Percentiles rank a stretch among this genome's conserved stretches.
Conservation (phyloP, 2,888 invertebrate species). For the Herminia tarsipennalis region DNA sequence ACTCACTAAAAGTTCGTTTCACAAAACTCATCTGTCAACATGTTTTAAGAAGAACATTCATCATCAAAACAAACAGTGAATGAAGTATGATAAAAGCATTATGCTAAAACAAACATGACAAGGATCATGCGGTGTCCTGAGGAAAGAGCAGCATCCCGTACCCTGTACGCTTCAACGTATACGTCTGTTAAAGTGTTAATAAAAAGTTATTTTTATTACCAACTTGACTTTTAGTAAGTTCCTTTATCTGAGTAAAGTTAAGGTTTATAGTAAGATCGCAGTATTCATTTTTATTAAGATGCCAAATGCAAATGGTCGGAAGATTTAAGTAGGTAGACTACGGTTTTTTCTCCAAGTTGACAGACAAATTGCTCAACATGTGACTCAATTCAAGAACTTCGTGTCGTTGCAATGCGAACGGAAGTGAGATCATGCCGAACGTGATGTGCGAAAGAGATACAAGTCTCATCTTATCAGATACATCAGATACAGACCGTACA, state of each 20-base stretch:
- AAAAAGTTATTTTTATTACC: too few relatives aligned
- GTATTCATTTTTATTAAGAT: too few relatives aligned
- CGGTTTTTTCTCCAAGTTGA: too few relatives aligned
- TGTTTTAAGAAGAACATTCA: constrained; percentile 10
- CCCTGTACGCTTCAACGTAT: too few relatives aligned
- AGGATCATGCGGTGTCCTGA: neutral
- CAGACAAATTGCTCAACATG: constrained; percentile 4
- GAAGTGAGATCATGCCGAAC: constrained; percentile 27
- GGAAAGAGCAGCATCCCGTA: too few relatives aligned
- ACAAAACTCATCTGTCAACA: constrained; percentile 28
- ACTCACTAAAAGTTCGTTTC: constrained; percentile 26
- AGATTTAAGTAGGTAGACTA: too few relatives aligned
- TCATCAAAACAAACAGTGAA: constrained; percentile 3
- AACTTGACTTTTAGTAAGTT: too few relatives aligned
- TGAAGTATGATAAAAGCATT: constrained; percentile 6
- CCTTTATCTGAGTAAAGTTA: too few relatives aligned
- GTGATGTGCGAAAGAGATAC: constrained; percentile 19
- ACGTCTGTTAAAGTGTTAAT: too few relatives aligned
- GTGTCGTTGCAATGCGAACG: constrained; percentile 11
- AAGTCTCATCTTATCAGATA: constrained; percentile 8
- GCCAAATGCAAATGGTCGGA: too few relatives aligned
- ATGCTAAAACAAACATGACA: neutral
- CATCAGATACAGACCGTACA: neutral
- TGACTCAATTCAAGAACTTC: constrained; percentile 13
- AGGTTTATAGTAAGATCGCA: too few relatives aligned